These are phyloP conservation scores for Acyrthosiphon pisum DNA, from an alignment of 1,140 invertebrate genomes.

Conservation along the genomic window DNA sequence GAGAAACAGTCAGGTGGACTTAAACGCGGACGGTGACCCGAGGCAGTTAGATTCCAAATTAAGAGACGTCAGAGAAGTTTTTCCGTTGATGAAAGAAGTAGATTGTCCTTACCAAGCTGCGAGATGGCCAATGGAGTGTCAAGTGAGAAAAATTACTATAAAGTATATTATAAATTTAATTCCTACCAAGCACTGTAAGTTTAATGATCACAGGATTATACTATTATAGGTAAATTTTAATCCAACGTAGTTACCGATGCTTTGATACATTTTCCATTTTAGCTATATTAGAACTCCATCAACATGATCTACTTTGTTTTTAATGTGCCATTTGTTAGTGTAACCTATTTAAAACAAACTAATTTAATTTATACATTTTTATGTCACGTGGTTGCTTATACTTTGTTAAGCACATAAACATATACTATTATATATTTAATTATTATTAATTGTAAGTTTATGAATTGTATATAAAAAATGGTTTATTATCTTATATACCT, in stretches of 20 bases:
- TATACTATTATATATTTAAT: too few relatives aligned
- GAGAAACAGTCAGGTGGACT: conserved; percentile 72
- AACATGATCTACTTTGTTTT: too few relatives aligned
- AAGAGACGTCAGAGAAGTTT: conserved; percentile 73
- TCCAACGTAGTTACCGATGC: not conserved
- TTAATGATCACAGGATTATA: not conserved
- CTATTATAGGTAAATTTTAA: not conserved
- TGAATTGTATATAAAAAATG: not conserved
- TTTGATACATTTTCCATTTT: too few relatives aligned
- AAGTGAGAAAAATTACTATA: conserved; percentile 66
- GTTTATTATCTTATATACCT: not conserved
- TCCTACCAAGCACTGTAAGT: not conserved
- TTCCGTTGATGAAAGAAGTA: conserved; percentile 72
- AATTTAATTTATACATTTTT: too few relatives aligned
- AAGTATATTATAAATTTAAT: not conserved
- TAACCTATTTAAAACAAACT: too few relatives aligned
- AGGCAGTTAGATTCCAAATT: conserved; percentile 67
- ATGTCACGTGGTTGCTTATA: too few relatives aligned
- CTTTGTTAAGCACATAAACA: too few relatives aligned
- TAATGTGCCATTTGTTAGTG: too few relatives aligned
- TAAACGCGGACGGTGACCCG: conserved; percentile 69
- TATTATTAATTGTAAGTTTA: not conserved
- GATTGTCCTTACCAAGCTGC: conserved; percentile 76
- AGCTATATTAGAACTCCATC: too few relatives aligned
- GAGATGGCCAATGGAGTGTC: conserved; percentile 88